Evolutionary conservation across 2,797 vertebrate genomes (phyloP), one percentile per base, ranked within the genome.

Genomic region (Sebastiscus albofasciatus): DNA sequence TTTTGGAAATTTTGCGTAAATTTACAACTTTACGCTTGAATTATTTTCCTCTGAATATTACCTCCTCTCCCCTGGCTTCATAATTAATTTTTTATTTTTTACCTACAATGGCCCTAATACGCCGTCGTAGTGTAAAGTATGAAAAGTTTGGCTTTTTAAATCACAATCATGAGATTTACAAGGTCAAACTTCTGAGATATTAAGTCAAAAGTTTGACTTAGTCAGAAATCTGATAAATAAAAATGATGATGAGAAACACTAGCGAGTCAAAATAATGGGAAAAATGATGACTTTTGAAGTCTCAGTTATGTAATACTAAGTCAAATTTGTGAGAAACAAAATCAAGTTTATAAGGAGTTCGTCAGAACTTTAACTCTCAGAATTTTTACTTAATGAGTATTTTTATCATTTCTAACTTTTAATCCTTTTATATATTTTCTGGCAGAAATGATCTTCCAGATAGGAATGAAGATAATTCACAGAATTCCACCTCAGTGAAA

Each of bases 391-490:
- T 3, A 8, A 26, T 7, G 29, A 34, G 39, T 22, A 16, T n/a
- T 52, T 24, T 39, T 22, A 11, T 34, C 0, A 52, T 52, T 52
- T 52, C 46, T 52, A 52, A 27, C 39, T 31, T 81, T 31, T 72
- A 18, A 46, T 0, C 49, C 26, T 82, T 31, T 72, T 16, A 46
- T 46, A 67, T 65, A 26, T 58, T 65, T 84, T 60, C 29, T 80
- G 79, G 79, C 71, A 83, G 34, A 22, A 46, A 61, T 67, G 72
- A 52, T 71, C 81, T 85, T 86, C 81, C 85, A 87, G 79, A 69
- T 77, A 80, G 58, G 16, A 80, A 74, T 66, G 46, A 82, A 83
- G 67, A 75, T 75, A 46, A 20, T 46, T 20, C 16, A 18, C 42
- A 46, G 1, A 42, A 16, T 46, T 46, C 42, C 42, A 16, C 42